A percentile compares a stretch with the other conserved stretches of the same genome.
These are phyloP conservation scores for Platanista minor DNA, from an alignment of 2,113 vertebrate species.

Conservation along the genomic window DNA sequence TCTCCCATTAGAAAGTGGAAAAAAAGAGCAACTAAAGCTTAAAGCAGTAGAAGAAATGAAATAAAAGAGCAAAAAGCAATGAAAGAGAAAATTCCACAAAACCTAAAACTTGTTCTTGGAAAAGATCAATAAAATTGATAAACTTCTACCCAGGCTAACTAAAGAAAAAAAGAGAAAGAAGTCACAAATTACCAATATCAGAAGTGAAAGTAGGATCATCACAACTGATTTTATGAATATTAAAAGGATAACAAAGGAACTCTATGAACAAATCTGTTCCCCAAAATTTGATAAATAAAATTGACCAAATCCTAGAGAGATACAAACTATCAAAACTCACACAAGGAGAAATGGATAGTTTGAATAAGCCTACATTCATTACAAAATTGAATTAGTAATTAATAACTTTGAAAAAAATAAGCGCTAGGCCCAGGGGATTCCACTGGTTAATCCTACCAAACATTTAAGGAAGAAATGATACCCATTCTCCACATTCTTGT, in stretches of 20 bases:
- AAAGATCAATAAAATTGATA: background rate
- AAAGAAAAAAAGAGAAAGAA: background rate
- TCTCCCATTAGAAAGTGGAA: background rate
- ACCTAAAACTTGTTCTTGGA: background rate
- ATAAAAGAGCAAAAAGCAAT: background rate
- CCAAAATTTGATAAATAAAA: background rate
- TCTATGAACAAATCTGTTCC: background rate
- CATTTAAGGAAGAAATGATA: background rate
- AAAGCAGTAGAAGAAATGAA: background rate
- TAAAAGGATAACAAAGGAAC: background rate
- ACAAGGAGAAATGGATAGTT: background rate
- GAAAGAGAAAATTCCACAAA: background rate
- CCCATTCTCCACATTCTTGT: background rate
- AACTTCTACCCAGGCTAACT: background rate
- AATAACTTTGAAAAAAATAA: background rate
- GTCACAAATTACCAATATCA: background rate
- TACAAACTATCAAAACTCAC: background rate
- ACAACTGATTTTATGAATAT: background rate
- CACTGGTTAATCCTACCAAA: background rate
- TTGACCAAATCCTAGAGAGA: background rate
- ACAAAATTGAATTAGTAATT: background rate
- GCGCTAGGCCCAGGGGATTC: background rate
- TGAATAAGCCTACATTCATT: background rate
- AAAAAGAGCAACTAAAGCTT: background rate
- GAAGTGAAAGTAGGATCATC: background rate